Conservation (phyloP, 2,113 vertebrate species). For the Psittacus erithacus region DNA sequence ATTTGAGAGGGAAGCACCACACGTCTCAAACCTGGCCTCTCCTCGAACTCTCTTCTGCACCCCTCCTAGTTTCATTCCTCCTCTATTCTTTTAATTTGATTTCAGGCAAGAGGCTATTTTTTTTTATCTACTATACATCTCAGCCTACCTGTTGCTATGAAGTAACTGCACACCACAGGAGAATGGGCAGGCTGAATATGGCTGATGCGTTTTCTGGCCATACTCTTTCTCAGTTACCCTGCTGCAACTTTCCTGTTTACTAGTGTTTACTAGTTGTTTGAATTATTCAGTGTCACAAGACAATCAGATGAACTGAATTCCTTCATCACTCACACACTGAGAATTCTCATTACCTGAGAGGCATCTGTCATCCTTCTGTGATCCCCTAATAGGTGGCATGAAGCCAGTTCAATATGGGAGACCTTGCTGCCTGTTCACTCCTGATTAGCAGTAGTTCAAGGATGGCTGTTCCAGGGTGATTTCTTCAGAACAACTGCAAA, state of each 20-base stretch:
- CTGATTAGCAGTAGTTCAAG: neutral
- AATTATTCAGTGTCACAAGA: slow-evolving; percentile 28
- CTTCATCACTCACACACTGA: neutral
- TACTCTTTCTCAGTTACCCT: neutral
- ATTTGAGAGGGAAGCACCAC: neutral
- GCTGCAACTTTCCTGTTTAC: neutral
- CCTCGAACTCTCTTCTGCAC: rapidly evolving
- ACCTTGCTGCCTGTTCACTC: neutral
- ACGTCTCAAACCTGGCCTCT: rapidly evolving
- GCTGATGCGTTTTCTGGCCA: neutral
- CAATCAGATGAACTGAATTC: neutral
- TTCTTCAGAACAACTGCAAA: neutral
- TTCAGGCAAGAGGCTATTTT: neutral
- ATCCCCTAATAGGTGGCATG: neutral
- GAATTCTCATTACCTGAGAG: neutral
- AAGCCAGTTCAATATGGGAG: neutral
- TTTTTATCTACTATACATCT: neutral
- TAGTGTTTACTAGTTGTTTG: neutral
- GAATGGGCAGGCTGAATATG: neutral
- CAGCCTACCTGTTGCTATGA: neutral
- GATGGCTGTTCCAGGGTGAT: neutral
- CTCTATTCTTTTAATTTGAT: neutral
- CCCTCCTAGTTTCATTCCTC: neutral
- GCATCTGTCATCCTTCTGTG: neutral
- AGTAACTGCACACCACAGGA: neutral